Evolutionary conservation across 2,888 invertebrate genomes (phyloP).

Genomic region (Autographa pulchrina): DNA sequence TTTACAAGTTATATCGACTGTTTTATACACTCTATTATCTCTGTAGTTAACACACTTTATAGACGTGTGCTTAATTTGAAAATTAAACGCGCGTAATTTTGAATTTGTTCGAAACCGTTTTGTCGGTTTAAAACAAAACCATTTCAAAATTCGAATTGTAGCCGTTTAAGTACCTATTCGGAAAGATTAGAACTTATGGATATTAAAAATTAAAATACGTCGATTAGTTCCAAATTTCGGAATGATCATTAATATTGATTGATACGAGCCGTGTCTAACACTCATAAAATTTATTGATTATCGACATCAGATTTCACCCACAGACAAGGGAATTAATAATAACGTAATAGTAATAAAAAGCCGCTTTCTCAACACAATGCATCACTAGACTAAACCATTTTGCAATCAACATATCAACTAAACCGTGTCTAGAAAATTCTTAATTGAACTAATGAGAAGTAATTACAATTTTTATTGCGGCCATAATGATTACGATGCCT

Average conservation of each 20-base stretch:
- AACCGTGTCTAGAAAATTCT: constrained; percentile 89
- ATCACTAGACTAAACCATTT: constrained; percentile 75
- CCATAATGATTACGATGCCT: constrained; percentile 89
- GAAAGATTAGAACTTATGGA: constrained; percentile 78
- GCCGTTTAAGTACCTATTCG: constrained; percentile 71
- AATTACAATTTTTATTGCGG: constrained; percentile 89
- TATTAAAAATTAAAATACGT: constrained; percentile 81
- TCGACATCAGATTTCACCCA: constrained; percentile 78
- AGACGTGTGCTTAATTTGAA: constrained; percentile 48
- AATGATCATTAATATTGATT: constrained; percentile 85
- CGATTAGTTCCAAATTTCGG: constrained; percentile 86
- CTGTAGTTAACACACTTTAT: constrained; percentile 51
- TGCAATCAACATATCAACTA: constrained; percentile 87
- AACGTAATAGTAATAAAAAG: constrained; percentile 75
- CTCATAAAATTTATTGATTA: constrained; percentile 83
- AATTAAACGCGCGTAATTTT: constrained; percentile 57
- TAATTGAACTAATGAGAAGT: constrained; percentile 90
- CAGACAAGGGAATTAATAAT: constrained; percentile 78
- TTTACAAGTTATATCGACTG: constrained; percentile 49
- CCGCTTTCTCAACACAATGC: constrained; percentile 83
- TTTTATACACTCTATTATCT: constrained; percentile 47
- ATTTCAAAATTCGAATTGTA: constrained; percentile 67
- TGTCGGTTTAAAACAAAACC: constrained; percentile 66
- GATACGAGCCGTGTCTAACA: constrained; percentile 85
- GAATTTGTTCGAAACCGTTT: constrained; percentile 65